Percentiles rank a stretch among this genome's conserved stretches.
Conservation (phyloP, 2,888 invertebrate species). For the Crepidodera aurea region DNA sequence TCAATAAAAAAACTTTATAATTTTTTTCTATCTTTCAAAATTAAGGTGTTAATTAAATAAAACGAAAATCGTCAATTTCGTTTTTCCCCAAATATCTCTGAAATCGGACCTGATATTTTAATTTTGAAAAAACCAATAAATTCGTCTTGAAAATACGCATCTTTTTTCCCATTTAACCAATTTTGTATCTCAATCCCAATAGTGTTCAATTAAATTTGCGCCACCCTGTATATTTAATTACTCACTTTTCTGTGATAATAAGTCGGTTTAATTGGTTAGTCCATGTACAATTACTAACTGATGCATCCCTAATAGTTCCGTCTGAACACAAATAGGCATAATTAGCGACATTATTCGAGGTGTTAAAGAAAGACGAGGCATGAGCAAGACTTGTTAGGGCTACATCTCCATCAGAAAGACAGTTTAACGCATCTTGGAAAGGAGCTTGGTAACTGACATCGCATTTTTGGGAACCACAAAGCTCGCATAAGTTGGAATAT, state of each 20-base stretch:
- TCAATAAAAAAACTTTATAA: no score
- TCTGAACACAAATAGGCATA: constrained; percentile 56
- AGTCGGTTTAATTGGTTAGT: constrained; percentile 70
- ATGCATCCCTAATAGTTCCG: constrained; percentile 43
- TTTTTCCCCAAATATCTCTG: no score
- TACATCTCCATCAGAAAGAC: constrained; percentile 64
- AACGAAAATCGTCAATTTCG: no score
- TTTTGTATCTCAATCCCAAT: no score
- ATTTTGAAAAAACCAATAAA: no score
- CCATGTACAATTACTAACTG: constrained; percentile 67
- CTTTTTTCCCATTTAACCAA: no score
- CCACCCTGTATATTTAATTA: no score
- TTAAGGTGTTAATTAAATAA: no score
- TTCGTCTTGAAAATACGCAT: no score
- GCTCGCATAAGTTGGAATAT: constrained; percentile 52
- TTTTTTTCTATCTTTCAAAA: no score
- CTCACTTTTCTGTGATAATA: constrained; percentile 66
- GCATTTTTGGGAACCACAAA: constrained; percentile 43
- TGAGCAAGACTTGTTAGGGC: constrained; percentile 64
- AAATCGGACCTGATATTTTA: no score
- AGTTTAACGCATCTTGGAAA: constrained; percentile 52
- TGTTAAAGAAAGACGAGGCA: constrained; percentile 51
- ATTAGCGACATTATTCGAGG: constrained; percentile 38
- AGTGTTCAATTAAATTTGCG: no score
- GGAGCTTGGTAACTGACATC: constrained; percentile 43